phyloP scores from a whole-genome alignment of 2,888 invertebrate genomes.

The Thelaira solivaga region DNA sequence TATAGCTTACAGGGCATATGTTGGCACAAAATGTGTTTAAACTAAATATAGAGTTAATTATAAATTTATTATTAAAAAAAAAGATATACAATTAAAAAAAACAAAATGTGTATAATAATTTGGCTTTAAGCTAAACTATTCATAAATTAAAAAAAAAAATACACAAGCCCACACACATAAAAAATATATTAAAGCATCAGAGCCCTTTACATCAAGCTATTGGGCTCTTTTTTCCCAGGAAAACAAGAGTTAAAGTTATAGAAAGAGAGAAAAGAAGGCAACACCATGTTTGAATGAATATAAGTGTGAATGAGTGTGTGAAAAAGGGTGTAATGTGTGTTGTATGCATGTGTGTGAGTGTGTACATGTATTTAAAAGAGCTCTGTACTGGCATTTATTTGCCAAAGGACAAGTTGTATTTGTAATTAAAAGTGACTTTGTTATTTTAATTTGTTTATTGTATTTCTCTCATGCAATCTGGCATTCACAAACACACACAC shows the following conservation, averaged over 20 bases:
- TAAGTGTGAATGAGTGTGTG: not conserved
- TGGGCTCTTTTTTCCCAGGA: not conserved
- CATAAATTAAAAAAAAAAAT: constrained; percentile 22
- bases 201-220: not conserved
- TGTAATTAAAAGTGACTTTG: constrained; percentile 62
- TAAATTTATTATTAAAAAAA: constrained; percentile 38
- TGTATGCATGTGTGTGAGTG: not conserved
- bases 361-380: constrained; percentile 4
- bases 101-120: constrained; percentile 10
- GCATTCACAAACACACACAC: not conserved
- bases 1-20: too few relatives aligned
- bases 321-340: too few relatives aligned
- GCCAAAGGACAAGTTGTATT: constrained; percentile 55
- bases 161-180: not conserved
- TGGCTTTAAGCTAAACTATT: constrained; percentile 25
- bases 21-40: too few relatives aligned
- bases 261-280: not conserved
- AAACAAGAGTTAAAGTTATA: too few relatives aligned
- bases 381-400: constrained; percentile 19
- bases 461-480: constrained; percentile 33
- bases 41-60: constrained; percentile 45
- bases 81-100: constrained; percentile 2
- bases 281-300: not conserved
- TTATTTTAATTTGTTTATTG: constrained; percentile 61
- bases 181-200: constrained; percentile 25